Evolutionary conservation across 1,140 invertebrate species (phyloP).

Genomic region (Geopemphigus sp.): DNA sequence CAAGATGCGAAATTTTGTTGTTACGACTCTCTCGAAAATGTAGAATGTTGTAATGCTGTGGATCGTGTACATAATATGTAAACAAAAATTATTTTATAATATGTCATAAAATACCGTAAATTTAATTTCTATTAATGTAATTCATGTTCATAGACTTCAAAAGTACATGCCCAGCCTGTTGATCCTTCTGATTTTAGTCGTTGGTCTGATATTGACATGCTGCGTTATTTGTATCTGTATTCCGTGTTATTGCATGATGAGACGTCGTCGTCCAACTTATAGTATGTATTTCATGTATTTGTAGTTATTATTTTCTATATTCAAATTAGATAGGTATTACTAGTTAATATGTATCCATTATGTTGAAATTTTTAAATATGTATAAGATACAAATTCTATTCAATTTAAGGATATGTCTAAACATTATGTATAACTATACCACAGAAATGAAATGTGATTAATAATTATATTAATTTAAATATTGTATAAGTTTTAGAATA

Average conservation of each 20-base stretch:
- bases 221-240: conserved; percentile 43
- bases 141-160: conserved; percentile 15
- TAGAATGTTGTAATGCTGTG: conserved; percentile 30
- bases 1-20: conserved; percentile 34
- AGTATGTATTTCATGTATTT: conserved; percentile 11
- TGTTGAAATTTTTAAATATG: too few species aligned
- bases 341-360: too few species aligned
- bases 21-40: conserved; percentile 3
- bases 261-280: conserved; percentile 2
- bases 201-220: conserved; percentile 12
- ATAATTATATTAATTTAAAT: too few species aligned
- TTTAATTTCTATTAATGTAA: not conserved
- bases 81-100: not conserved
- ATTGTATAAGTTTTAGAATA: too few species aligned
- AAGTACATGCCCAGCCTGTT: conserved; percentile 9
- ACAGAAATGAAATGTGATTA: too few species aligned
- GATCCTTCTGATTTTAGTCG: conserved; percentile 10
- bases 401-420: too few species aligned
- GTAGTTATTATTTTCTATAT: too few species aligned
- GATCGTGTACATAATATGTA: conserved; percentile 27
- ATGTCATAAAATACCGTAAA: not conserved
- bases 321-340: too few species aligned
- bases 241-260: conserved; percentile 46
- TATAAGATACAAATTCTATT: too few species aligned
- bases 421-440: too few species aligned